Base-by-base conservation (phyloP, 2,113 vertebrate species). In the Aythya baeri region DNA sequence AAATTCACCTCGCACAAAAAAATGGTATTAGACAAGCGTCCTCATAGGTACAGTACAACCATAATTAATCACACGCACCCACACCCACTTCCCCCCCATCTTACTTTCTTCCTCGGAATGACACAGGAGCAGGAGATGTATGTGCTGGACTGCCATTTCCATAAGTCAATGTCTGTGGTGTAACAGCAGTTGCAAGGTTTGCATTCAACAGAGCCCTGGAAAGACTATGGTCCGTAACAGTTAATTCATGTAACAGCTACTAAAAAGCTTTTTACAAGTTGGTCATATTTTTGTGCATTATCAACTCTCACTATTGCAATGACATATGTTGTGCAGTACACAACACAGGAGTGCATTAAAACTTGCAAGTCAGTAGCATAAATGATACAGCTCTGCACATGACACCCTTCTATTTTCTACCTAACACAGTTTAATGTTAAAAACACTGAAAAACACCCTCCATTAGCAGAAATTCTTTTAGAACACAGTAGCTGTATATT, bases 71-170 rank as follows among this genome's bases (percentile, higher is more conserved):
- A 59, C 7, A 58, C 7, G 66, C 1, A 9, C 3, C 63, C 6
- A 50, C 34, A 8, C 36, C 36, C 36, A 6, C 36, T 63, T 41
- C 11, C 25, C 62, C 62, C 26, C 26, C 38, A 93, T 97, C 98
- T 98, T 97, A 98, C 98, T 98, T 98, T 93, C 97, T 98, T 95
- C 98, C 97, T 96, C 88, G 96, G 96, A 97, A 97, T 46, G 70
- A 23, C 0, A 32, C 66, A 58, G 94, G 77, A 10, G 91, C 77
- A 80, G 91, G 10, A 17, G 96, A 92, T 1, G 9, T 86, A 80
- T 21, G 83, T 74, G 86, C 65, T 50, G 97, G 91, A 85, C 91
- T 97, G 67, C 41, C 61, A 97, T 68, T 97, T 94, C 93, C 57
- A 0, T 94, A 97, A 29, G 94, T 61, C 86, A 93, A 36, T 59